Conservation (phyloP, 2,113 vertebrate genomes). For the Cisticola juncidis region DNA sequence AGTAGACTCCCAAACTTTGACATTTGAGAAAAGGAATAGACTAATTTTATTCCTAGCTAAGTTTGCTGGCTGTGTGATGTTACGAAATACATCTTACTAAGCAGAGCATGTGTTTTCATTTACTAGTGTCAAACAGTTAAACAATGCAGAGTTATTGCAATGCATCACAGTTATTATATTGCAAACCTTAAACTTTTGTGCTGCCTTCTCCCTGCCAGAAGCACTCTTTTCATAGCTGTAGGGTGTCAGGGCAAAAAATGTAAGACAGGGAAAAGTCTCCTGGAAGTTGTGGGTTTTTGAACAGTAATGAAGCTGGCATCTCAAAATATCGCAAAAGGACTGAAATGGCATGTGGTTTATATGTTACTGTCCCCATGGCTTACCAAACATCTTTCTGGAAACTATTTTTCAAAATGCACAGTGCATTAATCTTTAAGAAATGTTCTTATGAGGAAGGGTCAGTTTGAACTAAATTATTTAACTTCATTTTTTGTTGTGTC, state of each 20-base stretch:
- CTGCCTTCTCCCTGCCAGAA: not conserved
- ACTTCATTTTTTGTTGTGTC: not conserved
- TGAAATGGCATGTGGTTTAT: not conserved
- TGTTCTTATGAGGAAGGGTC: not conserved
- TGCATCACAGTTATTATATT: not conserved
- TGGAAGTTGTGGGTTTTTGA: not conserved
- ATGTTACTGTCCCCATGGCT: not conserved
- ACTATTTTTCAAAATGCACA: not conserved
- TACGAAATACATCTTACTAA: constrained; percentile 55
- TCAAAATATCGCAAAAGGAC: not conserved
- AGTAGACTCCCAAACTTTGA: not conserved
- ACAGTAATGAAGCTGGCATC: not conserved
- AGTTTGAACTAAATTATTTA: not conserved
- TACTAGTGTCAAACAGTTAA: constrained; percentile 64
- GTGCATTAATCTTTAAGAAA: not conserved
- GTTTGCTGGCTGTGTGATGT: constrained; percentile 7
- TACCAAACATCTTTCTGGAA: not conserved
- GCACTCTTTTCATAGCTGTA: not conserved
- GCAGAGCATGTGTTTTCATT: constrained; percentile 68
- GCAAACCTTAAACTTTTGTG: not conserved
- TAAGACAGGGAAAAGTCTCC: not conserved
- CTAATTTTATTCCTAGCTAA: constrained; percentile 13
- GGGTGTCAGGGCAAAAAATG: not conserved
- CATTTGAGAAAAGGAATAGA: constrained; percentile 18
- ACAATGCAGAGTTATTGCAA: constrained; percentile 49